Percentiles rank a stretch among this genome's conserved stretches.
Evolutionary conservation across 2,797 vertebrate genomes (phyloP).

Genomic region (Cephalopachus bancanus): DNA sequence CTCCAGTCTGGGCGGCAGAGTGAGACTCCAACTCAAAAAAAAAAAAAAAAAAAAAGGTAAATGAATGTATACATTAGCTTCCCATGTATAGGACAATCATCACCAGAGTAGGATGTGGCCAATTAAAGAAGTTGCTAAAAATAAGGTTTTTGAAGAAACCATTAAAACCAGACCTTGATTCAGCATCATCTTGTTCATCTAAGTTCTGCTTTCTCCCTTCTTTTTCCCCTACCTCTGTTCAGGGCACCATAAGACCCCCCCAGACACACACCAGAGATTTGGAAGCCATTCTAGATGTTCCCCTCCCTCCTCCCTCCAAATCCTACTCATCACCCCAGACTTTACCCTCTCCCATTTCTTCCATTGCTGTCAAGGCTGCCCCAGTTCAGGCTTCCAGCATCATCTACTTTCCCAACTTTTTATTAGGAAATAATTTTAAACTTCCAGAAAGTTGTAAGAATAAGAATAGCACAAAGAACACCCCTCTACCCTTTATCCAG

Average conservation of each 20-base stretch:
- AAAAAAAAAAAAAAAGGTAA: background rate
- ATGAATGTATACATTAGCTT: background rate
- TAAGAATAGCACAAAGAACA: background rate
- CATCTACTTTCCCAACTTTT: background rate
- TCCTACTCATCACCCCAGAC: background rate
- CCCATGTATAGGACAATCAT: background rate
- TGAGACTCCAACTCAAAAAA: too few species aligned
- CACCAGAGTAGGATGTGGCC: background rate
- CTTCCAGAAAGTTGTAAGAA: background rate
- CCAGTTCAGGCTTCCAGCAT: background rate
- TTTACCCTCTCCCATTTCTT: background rate
- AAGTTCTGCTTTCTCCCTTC: too few species aligned
- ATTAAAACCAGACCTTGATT: background rate
- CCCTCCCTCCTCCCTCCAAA: too few species aligned
- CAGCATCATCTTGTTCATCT: background rate
- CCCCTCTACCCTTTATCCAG: background rate
- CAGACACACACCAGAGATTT: background rate
- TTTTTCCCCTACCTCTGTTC: background rate
- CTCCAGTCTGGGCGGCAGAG: too few species aligned
- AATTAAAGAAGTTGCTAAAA: background rate
- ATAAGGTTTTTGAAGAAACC: background rate
- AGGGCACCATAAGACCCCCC: background rate
- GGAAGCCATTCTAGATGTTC: background rate
- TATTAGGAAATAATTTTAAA: conserved; percentile 12
- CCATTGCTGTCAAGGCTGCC: background rate